Base-by-base conservation (phyloP, 2,113 vertebrate species). In the Bungarus multicinctus region DNA sequence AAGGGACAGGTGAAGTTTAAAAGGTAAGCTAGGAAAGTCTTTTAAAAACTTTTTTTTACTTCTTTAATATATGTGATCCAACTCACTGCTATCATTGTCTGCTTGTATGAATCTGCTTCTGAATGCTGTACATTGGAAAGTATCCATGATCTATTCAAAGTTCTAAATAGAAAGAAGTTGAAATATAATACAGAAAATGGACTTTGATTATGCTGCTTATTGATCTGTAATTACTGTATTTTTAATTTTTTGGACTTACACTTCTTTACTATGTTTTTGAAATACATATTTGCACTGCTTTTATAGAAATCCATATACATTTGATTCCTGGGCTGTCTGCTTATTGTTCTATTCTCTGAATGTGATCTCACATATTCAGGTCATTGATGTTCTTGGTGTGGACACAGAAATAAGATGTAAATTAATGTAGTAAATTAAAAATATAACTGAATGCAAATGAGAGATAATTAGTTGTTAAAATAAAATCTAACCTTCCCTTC, bases 1-100 rank as follows among this genome's bases (percentile, higher is more conserved):
- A 99, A 99, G 95, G 99, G 99, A 53, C 99, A 99, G 94, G 99
- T 99, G 95, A 99, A 99, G 96, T 99, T 99, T 97, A 99, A 99
- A 98, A 99, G 99, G 99, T 99, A 96, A 98, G 50, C 6, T 90
- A 85, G 18, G 89, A 94, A 85, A 0, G 69, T 92, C 10, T 85
- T 57, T 12, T 54, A 69, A 85, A 60, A 34, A 6, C 4, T 20
- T 12, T 50, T 60, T n/a, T 69, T 74, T 90, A 69, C 20, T 23
- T 47, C 39, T 47, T 90, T 90, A 25, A 23, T 57, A 57, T 53
- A n/a, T 54, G 16, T 53, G n/a, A 8, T 60, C 25, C 45, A 27
- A 60, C 16, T 45, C 43, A 60, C 47, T 60, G 57, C 89, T 64
- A 50, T 4, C 5, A 50, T 91, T 85, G 43, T 50, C 23, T 85